Percentiles rank a stretch among this genome's conserved stretches.
Conservation (phyloP, 2,113 vertebrate genomes). For the Mirza zaza region DNA sequence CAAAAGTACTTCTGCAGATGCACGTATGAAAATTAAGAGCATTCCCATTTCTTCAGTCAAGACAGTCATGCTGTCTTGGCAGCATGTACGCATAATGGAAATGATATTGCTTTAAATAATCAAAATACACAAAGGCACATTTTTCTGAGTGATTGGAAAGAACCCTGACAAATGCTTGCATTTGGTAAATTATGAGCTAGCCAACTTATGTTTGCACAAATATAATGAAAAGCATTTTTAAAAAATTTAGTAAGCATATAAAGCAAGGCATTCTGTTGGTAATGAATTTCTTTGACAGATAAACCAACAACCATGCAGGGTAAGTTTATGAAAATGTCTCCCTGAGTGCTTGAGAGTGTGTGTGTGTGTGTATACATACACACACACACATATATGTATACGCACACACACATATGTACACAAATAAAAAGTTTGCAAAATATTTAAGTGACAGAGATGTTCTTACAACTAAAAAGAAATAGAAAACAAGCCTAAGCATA, state of each 20-base stretch:
- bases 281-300: slow-evolving; percentile 74
- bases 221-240: slow-evolving; percentile 70
- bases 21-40: slow-evolving; percentile 80
- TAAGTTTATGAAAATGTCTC: slow-evolving; percentile 50
- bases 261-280: slow-evolving; percentile 60
- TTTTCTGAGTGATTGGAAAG: slow-evolving; percentile 85
- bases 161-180: slow-evolving; percentile 83
- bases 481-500: neutral
- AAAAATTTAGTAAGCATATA: slow-evolving; percentile 74
- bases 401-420: neutral
- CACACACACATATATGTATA: no score
- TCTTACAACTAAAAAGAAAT: slow-evolving; percentile 8
- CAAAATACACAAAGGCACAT: slow-evolving; percentile 85
- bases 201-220: slow-evolving; percentile 77
- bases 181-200: slow-evolving; percentile 84
- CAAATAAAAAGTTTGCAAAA: neutral
- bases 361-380: neutral
- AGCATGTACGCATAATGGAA: slow-evolving; percentile 80
- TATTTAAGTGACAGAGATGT: neutral
- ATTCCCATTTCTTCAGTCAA: slow-evolving; percentile 79
- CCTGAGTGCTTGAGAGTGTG: neutral
- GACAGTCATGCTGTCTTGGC: slow-evolving; percentile 81
- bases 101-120: slow-evolving; percentile 87
- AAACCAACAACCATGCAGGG: slow-evolving; percentile 46
- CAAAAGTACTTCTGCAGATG: slow-evolving; percentile 79